phyloP scores from a whole-genome alignment of 2,888 invertebrate species.

The Eupithecia inturbata region DNA sequence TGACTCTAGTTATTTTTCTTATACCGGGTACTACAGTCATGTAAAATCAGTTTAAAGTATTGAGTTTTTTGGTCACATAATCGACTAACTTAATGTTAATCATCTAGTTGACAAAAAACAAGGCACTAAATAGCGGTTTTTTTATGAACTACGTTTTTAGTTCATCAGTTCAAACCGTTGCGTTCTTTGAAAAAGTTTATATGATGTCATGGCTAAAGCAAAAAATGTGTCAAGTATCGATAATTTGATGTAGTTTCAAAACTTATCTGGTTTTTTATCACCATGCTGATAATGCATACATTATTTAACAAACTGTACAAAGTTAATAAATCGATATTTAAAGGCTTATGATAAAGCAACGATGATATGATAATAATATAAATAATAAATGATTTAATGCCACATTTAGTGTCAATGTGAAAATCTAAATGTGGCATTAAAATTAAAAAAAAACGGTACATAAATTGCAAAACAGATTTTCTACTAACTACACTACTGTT shows the following conservation, averaged over 20 bases:
- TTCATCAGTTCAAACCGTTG: neutral
- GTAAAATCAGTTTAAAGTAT: too few species aligned
- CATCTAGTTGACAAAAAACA: neutral
- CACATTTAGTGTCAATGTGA: too few species aligned
- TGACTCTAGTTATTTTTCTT: neutral
- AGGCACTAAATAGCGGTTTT: neutral
- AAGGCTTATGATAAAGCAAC: constrained; percentile 13
- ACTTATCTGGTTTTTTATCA: neutral
- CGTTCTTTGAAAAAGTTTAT: neutral
- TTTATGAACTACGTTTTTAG: neutral
- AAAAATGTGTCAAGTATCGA: neutral
- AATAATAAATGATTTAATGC: too few species aligned
- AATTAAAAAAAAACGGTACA: neutral
- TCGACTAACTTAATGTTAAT: neutral
- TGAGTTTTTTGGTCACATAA: neutral
- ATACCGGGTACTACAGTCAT: neutral
- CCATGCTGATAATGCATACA: neutral
- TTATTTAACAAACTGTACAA: neutral
- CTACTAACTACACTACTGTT: neutral
- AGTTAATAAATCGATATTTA: constrained; percentile 33
- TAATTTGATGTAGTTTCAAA: neutral
- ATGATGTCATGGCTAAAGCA: neutral
- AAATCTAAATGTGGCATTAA: too few species aligned
- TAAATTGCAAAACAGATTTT: neutral
- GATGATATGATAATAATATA: too few species aligned